phyloP scores from a whole-genome alignment of 2,888 invertebrate genomes.

The Erebia aethiops region DNA sequence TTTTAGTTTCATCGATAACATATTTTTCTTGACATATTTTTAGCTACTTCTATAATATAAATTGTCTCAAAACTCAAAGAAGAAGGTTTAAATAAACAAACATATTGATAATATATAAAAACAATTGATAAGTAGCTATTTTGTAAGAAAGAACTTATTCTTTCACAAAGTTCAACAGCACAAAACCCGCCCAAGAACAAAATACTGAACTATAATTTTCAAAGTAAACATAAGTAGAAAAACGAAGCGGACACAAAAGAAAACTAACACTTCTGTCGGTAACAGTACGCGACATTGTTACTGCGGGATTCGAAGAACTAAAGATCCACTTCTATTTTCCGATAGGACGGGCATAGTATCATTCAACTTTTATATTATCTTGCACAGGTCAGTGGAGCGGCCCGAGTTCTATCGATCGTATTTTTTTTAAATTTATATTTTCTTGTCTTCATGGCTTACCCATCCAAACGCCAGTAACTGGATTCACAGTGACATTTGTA shows the following conservation, averaged over 20 bases:
- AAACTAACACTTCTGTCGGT: slow-evolving; percentile 49
- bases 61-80: not conserved
- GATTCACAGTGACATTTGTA: not conserved
- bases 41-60: not conserved
- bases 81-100: not conserved
- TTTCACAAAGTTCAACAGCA: slow-evolving; percentile 2
- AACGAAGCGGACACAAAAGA: slow-evolving; percentile 36
- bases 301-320: slow-evolving; percentile 65
- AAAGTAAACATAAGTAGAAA: slow-evolving; percentile 31
- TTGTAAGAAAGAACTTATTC: slow-evolving; percentile 7
- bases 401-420: slow-evolving; percentile 51
- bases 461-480: not conserved
- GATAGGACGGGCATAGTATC: slow-evolving; percentile 75
- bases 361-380: slow-evolving; percentile 81
- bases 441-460: slow-evolving; percentile 1
- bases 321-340: slow-evolving; percentile 76
- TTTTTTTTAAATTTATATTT: slow-evolving; percentile 16
- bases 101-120: no score
- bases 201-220: slow-evolving; percentile 26
- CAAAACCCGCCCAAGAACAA: not conserved
- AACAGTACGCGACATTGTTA: slow-evolving; percentile 69
- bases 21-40: no score
- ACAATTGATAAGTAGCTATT: not conserved
- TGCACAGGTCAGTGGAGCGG: slow-evolving; percentile 65
- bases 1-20: not conserved